A percentile compares a stretch with the other conserved stretches of the same genome.
Conservation (phyloP, 1,140 invertebrate species). For the Drosophila trapezifrons region DNA sequence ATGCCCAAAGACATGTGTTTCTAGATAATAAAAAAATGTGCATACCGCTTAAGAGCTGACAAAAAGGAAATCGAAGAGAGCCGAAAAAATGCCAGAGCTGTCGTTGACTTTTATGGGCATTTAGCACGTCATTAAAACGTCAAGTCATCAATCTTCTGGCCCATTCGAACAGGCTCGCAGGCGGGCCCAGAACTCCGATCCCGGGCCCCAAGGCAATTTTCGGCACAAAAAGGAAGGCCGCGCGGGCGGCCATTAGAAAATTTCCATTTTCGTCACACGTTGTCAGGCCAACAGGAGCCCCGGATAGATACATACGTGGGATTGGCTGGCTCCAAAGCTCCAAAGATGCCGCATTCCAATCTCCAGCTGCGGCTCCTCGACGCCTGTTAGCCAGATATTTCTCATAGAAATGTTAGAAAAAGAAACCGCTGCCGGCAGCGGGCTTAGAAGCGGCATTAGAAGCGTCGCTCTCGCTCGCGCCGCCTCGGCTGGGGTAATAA, state of each 20-base stretch:
- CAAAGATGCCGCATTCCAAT: conserved; percentile 64
- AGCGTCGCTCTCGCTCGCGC: conserved; percentile 14
- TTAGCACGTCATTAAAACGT: conserved; percentile 83
- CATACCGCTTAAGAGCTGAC: neutral
- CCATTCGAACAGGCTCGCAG: conserved; percentile 82
- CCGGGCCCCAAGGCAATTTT: conserved; percentile 26
- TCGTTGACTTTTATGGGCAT: conserved; percentile 77
- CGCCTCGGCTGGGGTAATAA: conserved; percentile 59
- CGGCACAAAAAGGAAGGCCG: conserved; percentile 20
- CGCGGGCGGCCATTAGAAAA: conserved; percentile 71
- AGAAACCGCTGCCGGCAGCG: conserved; percentile 40
- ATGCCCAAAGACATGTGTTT: conserved; percentile 56
- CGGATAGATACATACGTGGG: conserved; percentile 3
- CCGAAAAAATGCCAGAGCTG: conserved; percentile 30
- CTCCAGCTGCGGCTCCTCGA: conserved; percentile 49
- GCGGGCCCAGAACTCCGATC: conserved; percentile 34
- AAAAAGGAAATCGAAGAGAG: conserved; percentile 23
- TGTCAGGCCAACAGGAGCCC: conserved; percentile 70
- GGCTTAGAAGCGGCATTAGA: conserved; percentile 70
- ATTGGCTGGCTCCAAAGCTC: neutral
- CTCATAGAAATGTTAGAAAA: conserved; percentile 82
- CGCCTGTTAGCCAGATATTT: conserved; percentile 81
- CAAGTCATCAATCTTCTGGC: conserved; percentile 84
- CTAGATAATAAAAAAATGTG: conserved; percentile 36
- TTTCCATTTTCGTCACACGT: conserved; percentile 84